A percentile compares a stretch with the other conserved stretches of the same genome.
Conservation (phyloP, 2,797 vertebrate species). For the Eulemur mongoz region DNA sequence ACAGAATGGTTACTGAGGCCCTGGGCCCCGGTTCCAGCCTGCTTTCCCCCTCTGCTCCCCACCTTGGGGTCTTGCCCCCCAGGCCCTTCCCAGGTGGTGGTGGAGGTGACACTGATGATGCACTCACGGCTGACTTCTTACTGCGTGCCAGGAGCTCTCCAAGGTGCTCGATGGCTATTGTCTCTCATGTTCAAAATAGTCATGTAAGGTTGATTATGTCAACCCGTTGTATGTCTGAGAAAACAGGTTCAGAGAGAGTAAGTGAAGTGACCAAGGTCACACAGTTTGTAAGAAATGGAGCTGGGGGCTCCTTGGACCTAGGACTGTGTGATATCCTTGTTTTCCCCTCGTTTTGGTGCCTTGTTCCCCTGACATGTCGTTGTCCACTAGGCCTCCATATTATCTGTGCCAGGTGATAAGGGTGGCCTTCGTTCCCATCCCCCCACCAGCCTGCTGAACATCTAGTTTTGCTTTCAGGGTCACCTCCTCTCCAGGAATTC, state of each 20-base stretch:
- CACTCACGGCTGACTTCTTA: neutral
- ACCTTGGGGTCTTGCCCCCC: neutral
- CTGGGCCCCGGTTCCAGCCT: neutral
- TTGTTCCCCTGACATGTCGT: neutral
- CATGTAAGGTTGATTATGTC: neutral
- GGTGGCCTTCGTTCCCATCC: neutral
- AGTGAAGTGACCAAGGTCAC: too few species aligned
- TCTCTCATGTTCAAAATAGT: neutral
- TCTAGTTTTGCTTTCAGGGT: neutral
- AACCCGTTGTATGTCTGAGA: neutral
- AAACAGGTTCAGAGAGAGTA: neutral
- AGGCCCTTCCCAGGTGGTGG: neutral
- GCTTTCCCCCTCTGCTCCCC: neutral
- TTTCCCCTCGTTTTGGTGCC: neutral
- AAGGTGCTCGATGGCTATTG: neutral
- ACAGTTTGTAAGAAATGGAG: neutral
- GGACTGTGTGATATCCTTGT: neutral
- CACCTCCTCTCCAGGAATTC: neutral
- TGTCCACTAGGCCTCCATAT: neutral
- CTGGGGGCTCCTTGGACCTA: neutral
- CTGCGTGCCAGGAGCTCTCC: conserved; percentile 24
- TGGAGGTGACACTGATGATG: accelerated
- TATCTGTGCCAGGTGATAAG: neutral
- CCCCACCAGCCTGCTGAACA: neutral
- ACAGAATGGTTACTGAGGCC: neutral